Conservation (phyloP, 2,797 vertebrate genomes). For the Chiroxiphia lanceolata region DNA sequence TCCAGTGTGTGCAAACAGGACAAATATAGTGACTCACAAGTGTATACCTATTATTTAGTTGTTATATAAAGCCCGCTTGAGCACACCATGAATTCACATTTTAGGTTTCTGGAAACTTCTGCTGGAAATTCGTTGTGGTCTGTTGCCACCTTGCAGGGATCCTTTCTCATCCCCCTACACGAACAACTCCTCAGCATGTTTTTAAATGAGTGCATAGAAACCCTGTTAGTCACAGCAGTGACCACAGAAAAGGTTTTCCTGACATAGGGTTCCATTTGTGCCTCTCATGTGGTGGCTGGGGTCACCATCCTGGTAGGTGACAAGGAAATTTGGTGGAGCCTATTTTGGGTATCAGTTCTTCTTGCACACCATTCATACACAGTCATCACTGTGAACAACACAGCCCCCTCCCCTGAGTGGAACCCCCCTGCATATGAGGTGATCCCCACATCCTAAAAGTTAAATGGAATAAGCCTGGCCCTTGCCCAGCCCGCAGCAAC, state of each 20-base stretch:
- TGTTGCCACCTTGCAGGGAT: neutral
- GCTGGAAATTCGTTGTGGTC: slow-evolving; percentile 31
- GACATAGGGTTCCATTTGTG: neutral
- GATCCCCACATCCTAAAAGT: neutral
- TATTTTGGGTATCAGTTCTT: neutral
- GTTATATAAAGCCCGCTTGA: slow-evolving; percentile 62
- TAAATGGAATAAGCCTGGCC: neutral
- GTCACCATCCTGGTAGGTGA: neutral
- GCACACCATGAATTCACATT: slow-evolving; percentile 33
- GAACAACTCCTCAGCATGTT: neutral
- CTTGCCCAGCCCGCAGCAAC: neutral
- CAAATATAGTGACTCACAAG: slow-evolving; percentile 46
- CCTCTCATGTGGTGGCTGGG: neutral
- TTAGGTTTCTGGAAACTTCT: slow-evolving; percentile 26
- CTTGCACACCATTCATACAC: neutral
- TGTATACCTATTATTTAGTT: slow-evolving; percentile 65
- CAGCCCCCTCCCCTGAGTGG: neutral
- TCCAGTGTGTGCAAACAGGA: slow-evolving; percentile 29
- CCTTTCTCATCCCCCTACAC: neutral
- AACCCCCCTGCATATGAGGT: accelerated
- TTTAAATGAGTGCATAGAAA: neutral
- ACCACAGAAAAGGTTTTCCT: slow-evolving; percentile 2
- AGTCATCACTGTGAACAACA: neutral
- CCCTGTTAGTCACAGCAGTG: neutral
- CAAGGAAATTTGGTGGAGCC: neutral